These are phyloP conservation scores for Hippopotamyrus pictus DNA, from an alignment of 2,797 vertebrate genomes.

Conservation along the genomic window DNA sequence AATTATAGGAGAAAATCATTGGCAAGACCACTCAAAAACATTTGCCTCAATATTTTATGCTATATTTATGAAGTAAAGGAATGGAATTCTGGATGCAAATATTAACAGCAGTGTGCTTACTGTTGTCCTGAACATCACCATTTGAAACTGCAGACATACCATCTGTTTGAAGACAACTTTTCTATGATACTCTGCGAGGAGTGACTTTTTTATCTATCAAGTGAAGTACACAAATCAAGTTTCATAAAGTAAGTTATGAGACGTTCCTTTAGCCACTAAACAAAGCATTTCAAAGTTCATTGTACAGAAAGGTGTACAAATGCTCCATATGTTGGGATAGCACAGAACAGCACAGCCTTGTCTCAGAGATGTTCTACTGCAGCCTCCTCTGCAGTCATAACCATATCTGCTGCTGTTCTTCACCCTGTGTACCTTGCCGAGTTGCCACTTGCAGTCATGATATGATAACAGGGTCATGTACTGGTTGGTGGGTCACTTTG, in stretches of 20 bases:
- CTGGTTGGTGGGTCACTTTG: neutral
- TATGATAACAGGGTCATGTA: neutral
- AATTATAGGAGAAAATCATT: constrained; percentile 13
- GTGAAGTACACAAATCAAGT: neutral
- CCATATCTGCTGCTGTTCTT: neutral
- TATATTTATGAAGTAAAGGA: neutral
- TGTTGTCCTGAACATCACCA: neutral
- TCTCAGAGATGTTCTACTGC: neutral
- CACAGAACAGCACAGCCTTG: neutral
- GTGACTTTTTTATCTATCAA: neutral
- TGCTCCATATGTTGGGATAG: neutral
- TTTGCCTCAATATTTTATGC: constrained; percentile 10
- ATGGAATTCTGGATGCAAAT: neutral
- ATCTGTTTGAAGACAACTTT: neutral
- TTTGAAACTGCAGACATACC: neutral
- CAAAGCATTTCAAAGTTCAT: neutral
- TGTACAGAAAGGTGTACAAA: neutral
- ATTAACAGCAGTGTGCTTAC: neutral
- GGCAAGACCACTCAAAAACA: neutral
- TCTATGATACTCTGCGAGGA: neutral
- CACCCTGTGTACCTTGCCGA: neutral
- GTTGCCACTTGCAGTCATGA: neutral
- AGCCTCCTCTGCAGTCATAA: neutral
- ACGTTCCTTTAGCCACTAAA: neutral
- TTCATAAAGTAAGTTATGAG: neutral